Evolutionary conservation across 2,113 vertebrate genomes (phyloP).

Genomic region (Sigmodon hispidus): DNA sequence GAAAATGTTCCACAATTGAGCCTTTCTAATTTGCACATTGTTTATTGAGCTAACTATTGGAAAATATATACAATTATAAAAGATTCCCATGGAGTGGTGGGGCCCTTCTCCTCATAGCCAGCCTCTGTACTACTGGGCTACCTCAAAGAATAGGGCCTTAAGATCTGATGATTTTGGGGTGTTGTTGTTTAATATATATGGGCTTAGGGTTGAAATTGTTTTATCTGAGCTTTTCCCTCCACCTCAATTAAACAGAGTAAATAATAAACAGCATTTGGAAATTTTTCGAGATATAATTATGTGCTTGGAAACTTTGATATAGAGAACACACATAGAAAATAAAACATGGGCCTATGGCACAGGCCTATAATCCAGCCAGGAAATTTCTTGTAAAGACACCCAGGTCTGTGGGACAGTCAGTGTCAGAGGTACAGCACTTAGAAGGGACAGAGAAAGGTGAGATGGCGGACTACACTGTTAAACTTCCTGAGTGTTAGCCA

Average conservation of each 20-base stretch:
- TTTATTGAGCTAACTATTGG: background rate
- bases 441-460: background rate
- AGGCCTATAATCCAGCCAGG: background rate
- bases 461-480: background rate
- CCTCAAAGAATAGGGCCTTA: background rate
- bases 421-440: background rate
- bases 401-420: background rate
- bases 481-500: background rate
- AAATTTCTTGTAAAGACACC: background rate
- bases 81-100: background rate
- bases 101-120: background rate
- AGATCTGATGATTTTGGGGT: background rate
- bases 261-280: background rate
- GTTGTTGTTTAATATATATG: background rate
- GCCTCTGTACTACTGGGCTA: background rate
- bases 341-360: background rate
- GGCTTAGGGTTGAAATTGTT: background rate
- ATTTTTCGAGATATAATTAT: background rate
- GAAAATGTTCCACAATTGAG: background rate
- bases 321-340: background rate
- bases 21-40: background rate
- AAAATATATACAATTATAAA: background rate
- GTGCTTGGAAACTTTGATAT: background rate
- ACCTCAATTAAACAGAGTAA: background rate
- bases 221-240: background rate